Percentiles rank a stretch among this genome's conserved stretches.
Conservation (phyloP, 2,888 invertebrate species). For the Drosophila ezoana region DNA sequence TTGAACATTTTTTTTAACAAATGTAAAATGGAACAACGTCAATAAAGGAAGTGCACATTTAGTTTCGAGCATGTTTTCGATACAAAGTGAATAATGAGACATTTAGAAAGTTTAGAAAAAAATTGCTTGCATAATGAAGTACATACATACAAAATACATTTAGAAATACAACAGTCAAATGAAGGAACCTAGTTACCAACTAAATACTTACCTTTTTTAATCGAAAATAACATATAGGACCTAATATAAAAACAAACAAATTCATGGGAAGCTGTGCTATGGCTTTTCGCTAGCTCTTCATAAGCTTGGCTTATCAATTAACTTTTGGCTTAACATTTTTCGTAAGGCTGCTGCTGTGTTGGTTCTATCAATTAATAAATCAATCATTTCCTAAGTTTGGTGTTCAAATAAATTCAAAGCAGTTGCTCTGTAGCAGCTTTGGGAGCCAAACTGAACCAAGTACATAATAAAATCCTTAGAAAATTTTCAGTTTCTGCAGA, state of each 20-base stretch:
- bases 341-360: constrained; percentile 69
- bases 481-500: constrained; percentile 74
- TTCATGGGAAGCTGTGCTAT: constrained; percentile 73
- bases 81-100: constrained; percentile 45
- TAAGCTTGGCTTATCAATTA: constrained; percentile 79
- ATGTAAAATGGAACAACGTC: constrained; percentile 77
- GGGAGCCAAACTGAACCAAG: constrained; percentile 48
- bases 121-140: constrained; percentile 49
- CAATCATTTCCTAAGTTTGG: constrained; percentile 4
- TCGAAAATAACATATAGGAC: constrained; percentile 20
- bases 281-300: constrained; percentile 57
- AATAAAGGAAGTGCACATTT: constrained; percentile 72
- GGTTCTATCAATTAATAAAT: constrained; percentile 19
- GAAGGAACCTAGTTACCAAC: constrained; percentile 56
- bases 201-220: constrained; percentile 33
- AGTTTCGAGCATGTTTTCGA: constrained; percentile 11
- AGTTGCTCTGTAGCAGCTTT: constrained; percentile 42
- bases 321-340: constrained; percentile 75
- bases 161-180: constrained; percentile 69
- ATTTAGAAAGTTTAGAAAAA: constrained; percentile 61
- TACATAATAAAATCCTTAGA: constrained; percentile 48
- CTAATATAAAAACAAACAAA: constrained; percentile 56
- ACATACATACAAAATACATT: constrained; percentile 53
- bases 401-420: constrained; percentile 17
- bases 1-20: constrained; percentile 61